Evolutionary conservation across 92 coral and sea anemone species (phyloP).

Genomic region (Paramuricea clavata): DNA sequence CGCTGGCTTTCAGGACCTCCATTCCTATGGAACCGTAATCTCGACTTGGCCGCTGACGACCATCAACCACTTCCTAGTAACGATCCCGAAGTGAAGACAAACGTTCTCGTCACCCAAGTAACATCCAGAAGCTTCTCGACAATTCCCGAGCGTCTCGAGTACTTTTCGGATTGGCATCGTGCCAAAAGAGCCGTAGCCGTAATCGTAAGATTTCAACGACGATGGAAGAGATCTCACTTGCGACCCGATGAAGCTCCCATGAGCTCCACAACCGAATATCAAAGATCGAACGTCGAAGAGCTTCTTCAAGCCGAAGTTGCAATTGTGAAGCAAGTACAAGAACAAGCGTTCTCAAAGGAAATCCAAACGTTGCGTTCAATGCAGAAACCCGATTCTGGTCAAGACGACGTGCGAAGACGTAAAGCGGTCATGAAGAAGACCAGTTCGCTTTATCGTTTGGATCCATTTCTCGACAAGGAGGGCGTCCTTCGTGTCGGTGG

Average conservation of each 20-base stretch:
- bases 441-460: conserved; percentile 33
- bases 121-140: neutral
- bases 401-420: neutral
- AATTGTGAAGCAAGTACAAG: conserved; percentile 48
- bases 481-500: conserved; percentile 48
- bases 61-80: neutral
- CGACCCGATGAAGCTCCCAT: neutral
- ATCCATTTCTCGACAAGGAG: conserved; percentile 45
- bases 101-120: neutral
- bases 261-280: neutral
- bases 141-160: neutral
- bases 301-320: conserved; percentile 40
- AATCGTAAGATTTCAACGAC: neutral
- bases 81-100: conserved; percentile 49
- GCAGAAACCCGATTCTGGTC: neutral
- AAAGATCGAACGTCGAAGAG: conserved; percentile 26
- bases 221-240: neutral
- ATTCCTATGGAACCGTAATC: conserved; percentile 52
- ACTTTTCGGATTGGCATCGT: conserved; percentile 11
- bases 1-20: conserved; percentile 56
- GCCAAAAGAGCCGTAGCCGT: conserved; percentile 2
- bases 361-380: conserved; percentile 19
- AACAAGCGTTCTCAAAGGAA: conserved; percentile 38
- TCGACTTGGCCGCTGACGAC: neutral
- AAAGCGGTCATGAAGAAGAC: conserved; percentile 1